These are phyloP conservation scores for Gymnothorax reevesii DNA, from an alignment of 2,797 vertebrate genomes.

Conservation along the genomic window DNA sequence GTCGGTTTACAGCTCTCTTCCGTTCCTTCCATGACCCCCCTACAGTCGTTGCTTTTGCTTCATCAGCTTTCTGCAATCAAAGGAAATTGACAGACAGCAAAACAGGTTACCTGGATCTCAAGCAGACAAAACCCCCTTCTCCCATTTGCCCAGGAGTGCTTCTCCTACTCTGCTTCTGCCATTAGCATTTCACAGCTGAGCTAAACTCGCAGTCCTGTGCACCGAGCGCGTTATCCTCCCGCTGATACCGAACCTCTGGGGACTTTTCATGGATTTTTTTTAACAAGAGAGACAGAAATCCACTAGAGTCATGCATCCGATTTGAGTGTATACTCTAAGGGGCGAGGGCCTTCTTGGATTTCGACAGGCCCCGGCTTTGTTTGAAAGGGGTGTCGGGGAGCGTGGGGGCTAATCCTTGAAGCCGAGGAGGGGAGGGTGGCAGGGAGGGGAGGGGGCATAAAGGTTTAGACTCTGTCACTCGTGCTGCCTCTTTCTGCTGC, in stretches of 20 bases:
- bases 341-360: conserved; percentile 57
- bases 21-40: neutral
- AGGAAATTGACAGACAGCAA: conserved; percentile 39
- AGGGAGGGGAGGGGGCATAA: neutral
- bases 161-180: conserved; percentile 32
- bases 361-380: conserved; percentile 60
- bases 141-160: conserved; percentile 15
- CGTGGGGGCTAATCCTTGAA: conserved; percentile 66
- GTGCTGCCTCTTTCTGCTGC: conserved; percentile 31
- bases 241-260: conserved; percentile 45
- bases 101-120: conserved; percentile 46
- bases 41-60: conserved; percentile 13
- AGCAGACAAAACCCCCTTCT: conserved; percentile 40
- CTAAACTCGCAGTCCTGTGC: conserved; percentile 56
- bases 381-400: conserved; percentile 64
- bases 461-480: conserved; percentile 9
- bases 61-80: conserved; percentile 25
- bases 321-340: conserved; percentile 54
- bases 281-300: conserved; percentile 34
- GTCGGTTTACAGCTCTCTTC: neutral
- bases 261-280: conserved; percentile 52
- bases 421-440: conserved; percentile 43
- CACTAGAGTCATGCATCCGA: neutral
- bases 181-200: conserved; percentile 55
- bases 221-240: conserved; percentile 52